Evolutionary conservation across 2,113 vertebrate genomes (phyloP).

Genomic region (Bungarus multicinctus): DNA sequence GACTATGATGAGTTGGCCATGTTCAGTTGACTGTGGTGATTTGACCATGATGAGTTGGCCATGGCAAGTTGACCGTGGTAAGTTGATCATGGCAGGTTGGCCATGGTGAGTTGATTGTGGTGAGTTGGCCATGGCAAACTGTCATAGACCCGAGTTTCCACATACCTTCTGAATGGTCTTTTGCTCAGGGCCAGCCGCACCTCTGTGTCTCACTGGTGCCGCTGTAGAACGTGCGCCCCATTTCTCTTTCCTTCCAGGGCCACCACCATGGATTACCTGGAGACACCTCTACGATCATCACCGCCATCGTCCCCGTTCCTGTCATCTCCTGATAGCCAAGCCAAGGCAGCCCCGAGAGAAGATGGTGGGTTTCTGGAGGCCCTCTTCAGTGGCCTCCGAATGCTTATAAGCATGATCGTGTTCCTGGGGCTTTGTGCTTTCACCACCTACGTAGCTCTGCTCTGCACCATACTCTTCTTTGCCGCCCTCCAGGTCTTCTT

Average conservation of each 20-base stretch:
- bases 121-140: too few relatives aligned
- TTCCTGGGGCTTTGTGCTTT: constrained; percentile 14
- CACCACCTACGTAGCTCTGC: constrained; percentile 1
- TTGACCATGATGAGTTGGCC: too few relatives aligned
- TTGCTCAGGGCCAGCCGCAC: background rate
- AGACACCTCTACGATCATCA: background rate
- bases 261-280: background rate
- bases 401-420: background rate
- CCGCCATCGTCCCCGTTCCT: background rate
- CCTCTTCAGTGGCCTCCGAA: background rate
- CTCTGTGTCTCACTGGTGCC: background rate
- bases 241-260: background rate
- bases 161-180: background rate
- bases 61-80: too few relatives aligned
- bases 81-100: too few relatives aligned
- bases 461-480: constrained; percentile 2
- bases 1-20: too few relatives aligned
- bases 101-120: too few relatives aligned
- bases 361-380: background rate
- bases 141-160: background rate
- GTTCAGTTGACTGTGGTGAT: too few relatives aligned
- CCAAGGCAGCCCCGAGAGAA: rapidly evolving
- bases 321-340: background rate
- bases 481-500: constrained; percentile 18
- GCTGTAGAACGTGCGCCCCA: background rate